Conservation (phyloP, 1,140 invertebrate genomes). For the Temnothorax nylanderi region DNA sequence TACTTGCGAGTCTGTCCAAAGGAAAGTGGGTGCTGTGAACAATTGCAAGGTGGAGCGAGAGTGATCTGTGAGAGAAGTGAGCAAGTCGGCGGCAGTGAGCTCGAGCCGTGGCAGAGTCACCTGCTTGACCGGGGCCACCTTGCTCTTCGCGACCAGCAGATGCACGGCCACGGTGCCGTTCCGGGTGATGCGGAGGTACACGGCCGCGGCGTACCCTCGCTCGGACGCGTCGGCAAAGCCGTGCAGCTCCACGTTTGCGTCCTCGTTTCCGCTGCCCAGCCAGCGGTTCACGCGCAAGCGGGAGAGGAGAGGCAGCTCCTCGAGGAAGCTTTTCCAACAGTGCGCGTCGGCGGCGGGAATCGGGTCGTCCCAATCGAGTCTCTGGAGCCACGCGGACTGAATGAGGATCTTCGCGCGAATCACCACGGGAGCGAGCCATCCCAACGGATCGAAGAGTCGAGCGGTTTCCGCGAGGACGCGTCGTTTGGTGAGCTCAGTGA, state of each 20-base stretch:
- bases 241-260: not conserved
- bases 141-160: not conserved
- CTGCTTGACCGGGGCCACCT: not conserved
- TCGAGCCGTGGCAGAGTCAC: not conserved
- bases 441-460: not conserved
- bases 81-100: not conserved
- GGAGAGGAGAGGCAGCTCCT: not conserved
- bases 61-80: not conserved
- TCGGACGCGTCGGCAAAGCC: not conserved
- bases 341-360: not conserved
- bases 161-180: no score
- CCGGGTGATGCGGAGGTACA: no score
- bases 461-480: not conserved
- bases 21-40: no score
- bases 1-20: no score
- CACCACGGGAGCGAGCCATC: not conserved
- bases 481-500: not conserved
- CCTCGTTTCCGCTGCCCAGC: not conserved
- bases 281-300: no score
- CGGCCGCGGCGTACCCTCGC: no score
- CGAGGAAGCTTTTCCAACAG: no score
- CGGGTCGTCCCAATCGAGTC: no score
- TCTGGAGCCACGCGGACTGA: not conserved
- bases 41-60: not conserved
- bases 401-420: not conserved